Percentiles rank a stretch among this genome's conserved stretches.
Conservation (phyloP, 2,113 vertebrate genomes). For the Sebastes fasciatus region DNA sequence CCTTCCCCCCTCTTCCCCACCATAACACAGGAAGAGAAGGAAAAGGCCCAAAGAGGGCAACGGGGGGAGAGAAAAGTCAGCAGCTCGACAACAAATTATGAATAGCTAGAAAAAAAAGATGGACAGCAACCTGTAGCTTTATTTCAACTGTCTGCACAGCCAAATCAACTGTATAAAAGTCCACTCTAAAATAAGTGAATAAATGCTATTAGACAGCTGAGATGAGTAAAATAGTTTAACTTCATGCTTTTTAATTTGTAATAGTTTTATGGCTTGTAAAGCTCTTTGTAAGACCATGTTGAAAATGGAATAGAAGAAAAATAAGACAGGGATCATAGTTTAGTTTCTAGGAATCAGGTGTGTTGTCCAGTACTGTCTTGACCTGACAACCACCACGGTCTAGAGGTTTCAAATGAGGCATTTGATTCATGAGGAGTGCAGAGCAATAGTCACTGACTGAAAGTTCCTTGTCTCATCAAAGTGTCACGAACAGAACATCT, state of each 20-base stretch:
- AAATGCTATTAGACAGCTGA: background rate
- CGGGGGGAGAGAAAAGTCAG: background rate
- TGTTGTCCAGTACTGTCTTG: background rate
- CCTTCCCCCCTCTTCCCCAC: background rate
- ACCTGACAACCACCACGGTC: background rate
- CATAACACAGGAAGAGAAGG: constrained; percentile 29
- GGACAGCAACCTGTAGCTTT: background rate
- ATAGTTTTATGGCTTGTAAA: background rate
- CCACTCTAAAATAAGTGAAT: background rate
- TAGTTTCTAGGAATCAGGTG: background rate
- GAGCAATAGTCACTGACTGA: background rate
- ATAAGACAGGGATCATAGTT: background rate
- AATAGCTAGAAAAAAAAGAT: background rate
- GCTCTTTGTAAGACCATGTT: background rate
- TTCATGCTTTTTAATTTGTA: background rate
- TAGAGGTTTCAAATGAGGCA: background rate
- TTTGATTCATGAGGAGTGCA: background rate
- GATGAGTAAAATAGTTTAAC: background rate
- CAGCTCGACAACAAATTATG: background rate
- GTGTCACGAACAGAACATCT: background rate
- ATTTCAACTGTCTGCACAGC: background rate
- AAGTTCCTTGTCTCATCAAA: background rate
- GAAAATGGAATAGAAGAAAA: background rate
- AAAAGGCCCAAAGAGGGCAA: background rate
- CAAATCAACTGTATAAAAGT: background rate